Evolutionary conservation across 2,888 invertebrate species (phyloP).

Genomic region (Heliconius ethilla): DNA sequence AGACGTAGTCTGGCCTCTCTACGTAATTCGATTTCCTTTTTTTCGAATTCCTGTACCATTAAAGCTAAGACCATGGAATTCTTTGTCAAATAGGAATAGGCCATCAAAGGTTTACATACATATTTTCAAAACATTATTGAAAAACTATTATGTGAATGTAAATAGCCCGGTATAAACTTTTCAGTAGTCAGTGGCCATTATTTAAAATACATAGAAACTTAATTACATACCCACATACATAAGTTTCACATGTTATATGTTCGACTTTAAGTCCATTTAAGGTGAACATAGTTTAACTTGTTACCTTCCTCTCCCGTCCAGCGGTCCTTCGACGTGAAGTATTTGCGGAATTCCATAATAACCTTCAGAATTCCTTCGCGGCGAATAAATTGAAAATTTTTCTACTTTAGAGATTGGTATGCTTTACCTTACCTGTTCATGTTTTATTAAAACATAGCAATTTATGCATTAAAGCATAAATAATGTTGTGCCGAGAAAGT

Average conservation of each 20-base stretch:
- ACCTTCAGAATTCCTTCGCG: constrained; percentile 41
- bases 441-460: constrained; percentile 43
- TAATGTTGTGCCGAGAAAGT: not conserved
- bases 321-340: constrained; percentile 39
- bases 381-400: constrained; percentile 45
- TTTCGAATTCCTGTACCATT: too few species aligned
- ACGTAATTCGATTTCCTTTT: too few species aligned
- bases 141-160: too few species aligned
- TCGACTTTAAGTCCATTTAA: not conserved
- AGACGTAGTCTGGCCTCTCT: too few species aligned
- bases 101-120: too few species aligned
- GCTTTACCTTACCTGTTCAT: constrained; percentile 43
- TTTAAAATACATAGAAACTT: too few species aligned
- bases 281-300: constrained; percentile 18
- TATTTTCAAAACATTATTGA: too few species aligned
- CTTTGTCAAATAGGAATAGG: too few species aligned
- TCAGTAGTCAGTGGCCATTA: too few species aligned
- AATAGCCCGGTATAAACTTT: too few species aligned
- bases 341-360: constrained; percentile 43
- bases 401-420: constrained; percentile 42
- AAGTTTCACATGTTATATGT: not conserved
- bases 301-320: constrained; percentile 30
- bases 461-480: constrained; percentile 36
- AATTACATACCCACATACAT: too few species aligned
- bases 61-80: too few species aligned